Evolutionary conservation across 1,140 invertebrate species (phyloP).

Genomic region (Drosophila truncata): DNA sequence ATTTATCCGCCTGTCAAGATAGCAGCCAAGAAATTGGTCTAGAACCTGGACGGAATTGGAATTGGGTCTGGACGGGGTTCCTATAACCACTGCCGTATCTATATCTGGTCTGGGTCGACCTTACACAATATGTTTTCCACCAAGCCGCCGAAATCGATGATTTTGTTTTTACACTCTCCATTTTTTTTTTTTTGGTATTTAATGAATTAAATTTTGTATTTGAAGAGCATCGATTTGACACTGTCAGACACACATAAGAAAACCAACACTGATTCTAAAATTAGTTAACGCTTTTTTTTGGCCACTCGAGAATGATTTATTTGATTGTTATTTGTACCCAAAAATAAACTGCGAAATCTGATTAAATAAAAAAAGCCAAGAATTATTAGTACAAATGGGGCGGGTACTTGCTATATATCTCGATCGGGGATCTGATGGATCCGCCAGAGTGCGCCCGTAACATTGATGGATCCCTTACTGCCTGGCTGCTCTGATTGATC

Average conservation of each 20-base stretch:
- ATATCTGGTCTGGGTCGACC: conserved; percentile 26
- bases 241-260: conserved; percentile 46
- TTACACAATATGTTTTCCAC: conserved; percentile 12
- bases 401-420: conserved; percentile 1
- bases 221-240: conserved; percentile 73
- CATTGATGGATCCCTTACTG: conserved; percentile 38
- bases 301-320: conserved; percentile 78
- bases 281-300: conserved; percentile 37
- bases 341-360: conserved; percentile 44
- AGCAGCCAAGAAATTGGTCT: conserved; percentile 27
- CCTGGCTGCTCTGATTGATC: conserved; percentile 17
- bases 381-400: conserved; percentile 29
- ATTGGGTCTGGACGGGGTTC: conserved; percentile 34
- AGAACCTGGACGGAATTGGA: conserved; percentile 9
- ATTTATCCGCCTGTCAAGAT: conserved; percentile 73
- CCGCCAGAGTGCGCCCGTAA: not conserved
- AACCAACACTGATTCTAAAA: conserved; percentile 40
- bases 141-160: conserved; percentile 30
- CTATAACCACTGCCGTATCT: conserved; percentile 14
- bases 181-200: not conserved
- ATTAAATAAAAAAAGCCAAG: conserved; percentile 14
- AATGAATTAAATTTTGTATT: conserved; percentile 46
- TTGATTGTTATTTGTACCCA: conserved; percentile 57
- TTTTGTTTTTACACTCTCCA: not conserved
- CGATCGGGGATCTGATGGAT: conserved; percentile 30